Conservation (phyloP, 2,888 invertebrate species). For the Sacculina carcini region DNA sequence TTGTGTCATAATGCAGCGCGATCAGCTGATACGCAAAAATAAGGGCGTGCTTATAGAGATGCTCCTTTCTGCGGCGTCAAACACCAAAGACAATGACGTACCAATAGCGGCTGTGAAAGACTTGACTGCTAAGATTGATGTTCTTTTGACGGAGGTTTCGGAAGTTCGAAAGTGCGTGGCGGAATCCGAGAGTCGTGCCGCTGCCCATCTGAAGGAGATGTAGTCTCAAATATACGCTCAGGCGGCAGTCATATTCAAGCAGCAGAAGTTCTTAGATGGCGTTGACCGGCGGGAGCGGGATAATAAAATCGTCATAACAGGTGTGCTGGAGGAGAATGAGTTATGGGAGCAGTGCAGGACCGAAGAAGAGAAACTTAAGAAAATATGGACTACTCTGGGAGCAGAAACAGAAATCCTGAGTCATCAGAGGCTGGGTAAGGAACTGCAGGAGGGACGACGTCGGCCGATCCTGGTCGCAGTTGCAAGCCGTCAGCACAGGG, state of each 20-base stretch:
- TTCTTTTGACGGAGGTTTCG: background rate
- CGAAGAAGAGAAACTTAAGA: too few species aligned
- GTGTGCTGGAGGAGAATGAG: background rate
- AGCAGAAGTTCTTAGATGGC: background rate
- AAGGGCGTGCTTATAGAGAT: background rate
- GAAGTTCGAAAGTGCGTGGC: background rate
- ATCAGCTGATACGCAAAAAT: background rate
- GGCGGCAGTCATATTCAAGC: background rate
- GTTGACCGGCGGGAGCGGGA: slow-evolving; percentile 1
- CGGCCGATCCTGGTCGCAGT: too few species aligned
- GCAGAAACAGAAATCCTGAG: too few species aligned
- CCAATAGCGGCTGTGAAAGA: background rate
- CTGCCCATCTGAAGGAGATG: background rate
- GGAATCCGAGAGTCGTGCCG: background rate
- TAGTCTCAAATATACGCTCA: background rate
- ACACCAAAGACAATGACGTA: background rate
- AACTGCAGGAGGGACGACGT: too few species aligned
- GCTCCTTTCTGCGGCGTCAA: background rate
- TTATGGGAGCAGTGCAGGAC: background rate
- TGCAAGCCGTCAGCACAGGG: too few species aligned
- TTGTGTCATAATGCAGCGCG: background rate
- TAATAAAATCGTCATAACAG: background rate
- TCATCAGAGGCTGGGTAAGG: too few species aligned
- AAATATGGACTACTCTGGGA: too few species aligned
- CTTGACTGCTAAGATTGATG: too few species aligned